These are phyloP conservation scores for Chaetodon auriga DNA, from an alignment of 2,113 vertebrate species.

Conservation along the genomic window DNA sequence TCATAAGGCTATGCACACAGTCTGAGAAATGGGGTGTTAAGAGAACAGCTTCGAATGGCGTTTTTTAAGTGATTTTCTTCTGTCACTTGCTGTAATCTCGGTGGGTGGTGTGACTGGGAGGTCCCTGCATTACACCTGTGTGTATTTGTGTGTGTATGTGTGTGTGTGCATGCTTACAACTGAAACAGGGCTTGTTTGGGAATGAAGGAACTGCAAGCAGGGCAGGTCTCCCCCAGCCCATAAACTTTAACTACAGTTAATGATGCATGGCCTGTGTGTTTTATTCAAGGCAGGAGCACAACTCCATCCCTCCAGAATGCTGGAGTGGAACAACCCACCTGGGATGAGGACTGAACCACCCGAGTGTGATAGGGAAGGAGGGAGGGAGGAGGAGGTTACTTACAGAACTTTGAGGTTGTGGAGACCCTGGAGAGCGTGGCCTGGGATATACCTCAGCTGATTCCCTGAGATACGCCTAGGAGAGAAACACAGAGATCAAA, in stretches of 20 bases:
- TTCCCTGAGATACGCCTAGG: slow-evolving; percentile 95
- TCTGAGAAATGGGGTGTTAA: slow-evolving; percentile 55
- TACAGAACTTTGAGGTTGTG: slow-evolving; percentile 95
- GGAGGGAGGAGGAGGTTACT: slow-evolving; percentile 78
- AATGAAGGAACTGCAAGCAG: slow-evolving; percentile 57
- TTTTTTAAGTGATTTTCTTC: slow-evolving; percentile 44
- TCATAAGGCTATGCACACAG: slow-evolving; percentile 53
- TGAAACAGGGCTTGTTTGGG: slow-evolving; percentile 58
- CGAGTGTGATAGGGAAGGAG: slow-evolving; percentile 12
- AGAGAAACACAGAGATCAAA: slow-evolving; percentile 56
- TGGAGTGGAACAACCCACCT: slow-evolving; percentile 54
- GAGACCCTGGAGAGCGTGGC: slow-evolving; percentile 90
- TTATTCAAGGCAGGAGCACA: slow-evolving; percentile 65
- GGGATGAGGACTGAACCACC: slow-evolving; percentile 43
- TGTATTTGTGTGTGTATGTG: slow-evolving; percentile 24
- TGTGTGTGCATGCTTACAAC: slow-evolving; percentile 31
- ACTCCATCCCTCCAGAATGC: slow-evolving; percentile 32
- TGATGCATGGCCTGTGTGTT: slow-evolving; percentile 75
- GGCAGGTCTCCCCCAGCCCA: slow-evolving; percentile 64
- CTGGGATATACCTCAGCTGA: slow-evolving; percentile 91
- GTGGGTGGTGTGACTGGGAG: slow-evolving; percentile 73
- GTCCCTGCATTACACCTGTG: slow-evolving; percentile 70
- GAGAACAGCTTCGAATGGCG: slow-evolving; percentile 48
- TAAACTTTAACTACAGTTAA: slow-evolving; percentile 80
- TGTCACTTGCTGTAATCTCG: slow-evolving; percentile 69